Base-by-base conservation (phyloP, 2,113 vertebrate genomes). In the Cottus gobio region DNA sequence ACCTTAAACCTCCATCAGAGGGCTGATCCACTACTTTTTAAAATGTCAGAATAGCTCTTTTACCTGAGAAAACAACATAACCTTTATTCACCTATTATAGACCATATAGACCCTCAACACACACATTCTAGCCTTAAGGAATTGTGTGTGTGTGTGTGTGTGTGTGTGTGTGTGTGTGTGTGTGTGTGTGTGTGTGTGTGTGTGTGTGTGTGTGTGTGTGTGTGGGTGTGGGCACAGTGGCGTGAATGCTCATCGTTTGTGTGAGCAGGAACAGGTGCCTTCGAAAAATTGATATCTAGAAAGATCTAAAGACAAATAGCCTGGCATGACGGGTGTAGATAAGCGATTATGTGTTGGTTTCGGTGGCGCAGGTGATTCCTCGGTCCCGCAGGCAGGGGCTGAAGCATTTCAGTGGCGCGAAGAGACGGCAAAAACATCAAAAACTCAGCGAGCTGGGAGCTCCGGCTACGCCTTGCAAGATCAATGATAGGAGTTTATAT, bases 281-380 rank as follows among this genome's bases (percentile, higher is more conserved):
- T 56, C 5, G 80, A 79, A 89, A 82, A 80, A n/a, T 30, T n/a
- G 36, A 68, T 82, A 82, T 73, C 70, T 42, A 71, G 67, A 34
- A 85, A 72, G 82, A 83, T 87, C 86, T 82, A 22, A 79, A 85
- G 75, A 87, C 87, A 90, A 85, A 89, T 79, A 82, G 70, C 76
- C 65, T 56, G 52, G 84, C 79, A 82, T 80, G 84, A 86, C 86
- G 85, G 80, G 77, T 83, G 83, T 63, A 84, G 91, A 90, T 93
- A 93, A 92, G 90, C 68, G 80, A 93, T 92, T 92, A 90, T 69
- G 72, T 86, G 81, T 87, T 84, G 86, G 78, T 87, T 87, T 84
- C 83, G 70, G 64, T 5, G 61, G 74, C 80, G 78, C 88, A 82
- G 82, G 89, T 86, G 88, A 90, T 91, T 83, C 79, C 86, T 90